Evolutionary conservation across 2,797 vertebrate genomes (phyloP), one percentile per base, ranked within the genome.

Genomic region (Rallus crepitans): DNA sequence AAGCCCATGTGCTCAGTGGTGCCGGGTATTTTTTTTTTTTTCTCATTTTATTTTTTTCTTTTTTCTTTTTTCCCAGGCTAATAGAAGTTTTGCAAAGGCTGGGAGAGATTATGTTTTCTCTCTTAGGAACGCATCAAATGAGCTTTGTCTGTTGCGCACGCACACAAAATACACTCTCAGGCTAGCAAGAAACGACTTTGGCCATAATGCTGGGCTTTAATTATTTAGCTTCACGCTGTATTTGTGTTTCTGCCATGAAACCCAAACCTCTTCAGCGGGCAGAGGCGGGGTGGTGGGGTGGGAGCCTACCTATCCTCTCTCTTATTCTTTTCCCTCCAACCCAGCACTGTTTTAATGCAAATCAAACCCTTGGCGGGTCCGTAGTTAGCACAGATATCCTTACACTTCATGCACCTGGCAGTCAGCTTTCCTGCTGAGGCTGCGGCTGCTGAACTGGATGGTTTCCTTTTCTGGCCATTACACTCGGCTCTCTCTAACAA

Each of bases 191-290:
- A 87, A 68, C 88, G 3, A 30, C 93, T 91, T 71, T 45, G 65
- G 70, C 63, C 3, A 2, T 70, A 64, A 84, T 87, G 27, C 68
- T 60, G 87, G 73, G 56, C 89, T 95, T 95, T 80, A 94, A 96
- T 96, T 95, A 97, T 96, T 96, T 84, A 97, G 80, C 77, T 85
- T 78, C 42, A 18, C 6, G 48, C 75, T 76, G 89, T 87, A 85
- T 96, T 93, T 89, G 82, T 78, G 81, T 94, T 82, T 94, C 95
- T 96, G 89, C 95, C 2, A 0, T 88, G 96, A 97, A 91, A 93
- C 73, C 56, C 61, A 93, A 96, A 87, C 82, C 84, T 91, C 93
- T 94, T 76, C 47, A 37, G 52, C 9, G 35, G 84, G 24, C 77
- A 82, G 86, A 79, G 79, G 33, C 2, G 5, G 20, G 45, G 31